Conservation (phyloP, 1,140 invertebrate genomes). For the Oreohelix idahoensis region DNA sequence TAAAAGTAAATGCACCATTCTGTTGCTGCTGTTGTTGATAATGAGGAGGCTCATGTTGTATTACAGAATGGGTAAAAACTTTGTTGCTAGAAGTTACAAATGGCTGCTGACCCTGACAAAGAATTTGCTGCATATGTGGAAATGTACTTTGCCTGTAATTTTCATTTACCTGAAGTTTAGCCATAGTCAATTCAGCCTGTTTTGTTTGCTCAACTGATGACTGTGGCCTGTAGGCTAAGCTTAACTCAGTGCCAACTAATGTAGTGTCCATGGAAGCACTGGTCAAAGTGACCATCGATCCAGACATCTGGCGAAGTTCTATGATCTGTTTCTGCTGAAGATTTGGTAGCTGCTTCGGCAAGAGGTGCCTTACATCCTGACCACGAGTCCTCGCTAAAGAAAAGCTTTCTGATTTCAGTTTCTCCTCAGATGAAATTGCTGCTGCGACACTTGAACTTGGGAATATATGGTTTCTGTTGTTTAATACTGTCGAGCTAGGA, state of each 20-base stretch:
- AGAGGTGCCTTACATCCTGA: neutral
- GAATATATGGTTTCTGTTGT: neutral
- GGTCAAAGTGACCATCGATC: slow-evolving; percentile 14
- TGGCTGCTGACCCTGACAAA: neutral
- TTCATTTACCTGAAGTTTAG: no score
- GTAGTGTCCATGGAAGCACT: no score
- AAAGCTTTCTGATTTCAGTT: slow-evolving; percentile 11
- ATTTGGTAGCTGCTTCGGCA: slow-evolving; percentile 12
- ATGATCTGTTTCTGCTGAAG: neutral
- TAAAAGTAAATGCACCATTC: no score
- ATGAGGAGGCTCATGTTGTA: no score
- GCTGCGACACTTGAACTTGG: neutral
- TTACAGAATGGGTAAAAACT: no score
- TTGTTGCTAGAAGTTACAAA: no score
- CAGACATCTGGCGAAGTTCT: slow-evolving; percentile 13
- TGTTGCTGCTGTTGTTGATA: no score
- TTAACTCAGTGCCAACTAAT: neutral
- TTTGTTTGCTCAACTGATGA: slow-evolving; percentile 1
- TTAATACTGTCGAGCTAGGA: no score
- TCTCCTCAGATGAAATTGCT: neutral
- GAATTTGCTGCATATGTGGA: neutral
- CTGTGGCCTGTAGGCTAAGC: neutral
- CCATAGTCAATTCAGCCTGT: neutral
- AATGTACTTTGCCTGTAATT: no score
- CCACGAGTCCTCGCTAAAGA: neutral